A percentile compares a stretch with the other conserved stretches of the same genome.
phyloP scores from a whole-genome alignment of 2,797 vertebrate species.

The Takifugu rubripes region DNA sequence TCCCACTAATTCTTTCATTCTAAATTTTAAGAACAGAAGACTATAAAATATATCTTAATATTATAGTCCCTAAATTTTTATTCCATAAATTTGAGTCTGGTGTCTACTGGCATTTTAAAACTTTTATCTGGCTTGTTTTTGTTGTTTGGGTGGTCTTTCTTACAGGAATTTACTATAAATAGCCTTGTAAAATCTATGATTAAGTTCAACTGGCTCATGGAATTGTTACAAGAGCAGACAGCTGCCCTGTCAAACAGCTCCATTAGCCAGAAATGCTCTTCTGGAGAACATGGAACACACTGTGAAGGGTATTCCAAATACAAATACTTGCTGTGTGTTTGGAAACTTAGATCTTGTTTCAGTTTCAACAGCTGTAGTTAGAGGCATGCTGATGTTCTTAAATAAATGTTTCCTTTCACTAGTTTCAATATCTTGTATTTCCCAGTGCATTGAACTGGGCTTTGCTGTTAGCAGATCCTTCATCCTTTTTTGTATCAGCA shows the following conservation, averaged over 20 bases:
- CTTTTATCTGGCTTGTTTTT: conserved; percentile 13
- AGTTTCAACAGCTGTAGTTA: too few species aligned
- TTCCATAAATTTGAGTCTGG: not conserved
- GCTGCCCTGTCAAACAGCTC: conserved; percentile 47
- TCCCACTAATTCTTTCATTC: not conserved
- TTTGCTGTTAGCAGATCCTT: not conserved
- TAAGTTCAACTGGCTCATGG: conserved; percentile 63
- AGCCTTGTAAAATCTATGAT: conserved; percentile 54
- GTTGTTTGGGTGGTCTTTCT: conserved; percentile 27
- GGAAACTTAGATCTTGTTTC: too few species aligned
- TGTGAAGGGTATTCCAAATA: conserved; percentile 3
- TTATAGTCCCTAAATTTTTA: too few species aligned
- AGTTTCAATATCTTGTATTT: too few species aligned
- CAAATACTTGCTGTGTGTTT: not conserved
- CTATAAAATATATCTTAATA: not conserved
- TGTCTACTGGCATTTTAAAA: conserved; percentile 11
- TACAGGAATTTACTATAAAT: conserved; percentile 61
- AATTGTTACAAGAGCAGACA: conserved; percentile 41
- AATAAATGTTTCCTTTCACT: too few species aligned
- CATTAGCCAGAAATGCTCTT: conserved; percentile 36
- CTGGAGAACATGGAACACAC: not conserved
- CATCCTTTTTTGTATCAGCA: conserved; percentile 46
- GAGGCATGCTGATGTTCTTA: too few species aligned
- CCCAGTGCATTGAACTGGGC: not conserved
- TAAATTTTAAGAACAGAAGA: not conserved